Conservation (phyloP, 2,797 vertebrate genomes). For the Botia almorhae region DNA sequence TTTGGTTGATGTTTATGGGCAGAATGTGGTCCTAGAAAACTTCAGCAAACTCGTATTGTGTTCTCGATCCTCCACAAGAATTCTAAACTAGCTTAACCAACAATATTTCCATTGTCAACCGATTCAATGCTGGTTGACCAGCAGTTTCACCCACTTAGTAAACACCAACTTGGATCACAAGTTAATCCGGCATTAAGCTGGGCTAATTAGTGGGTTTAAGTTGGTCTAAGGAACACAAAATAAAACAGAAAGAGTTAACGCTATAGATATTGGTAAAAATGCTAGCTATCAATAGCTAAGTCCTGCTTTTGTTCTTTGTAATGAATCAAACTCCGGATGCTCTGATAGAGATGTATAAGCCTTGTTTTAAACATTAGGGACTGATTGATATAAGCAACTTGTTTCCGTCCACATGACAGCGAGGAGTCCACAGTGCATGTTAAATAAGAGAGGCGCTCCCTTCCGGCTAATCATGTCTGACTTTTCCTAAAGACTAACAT, state of each 20-base stretch:
- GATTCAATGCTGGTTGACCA: no score
- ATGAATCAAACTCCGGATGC: neutral
- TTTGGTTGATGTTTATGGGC: neutral
- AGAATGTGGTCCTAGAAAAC: neutral
- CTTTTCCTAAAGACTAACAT: neutral
- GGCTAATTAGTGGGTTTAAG: neutral
- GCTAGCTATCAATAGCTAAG: neutral
- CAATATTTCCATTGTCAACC: neutral
- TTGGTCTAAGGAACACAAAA: neutral
- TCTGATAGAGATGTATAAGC: neutral
- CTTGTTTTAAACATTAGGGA: constrained; percentile 8
- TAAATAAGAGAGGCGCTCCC: neutral
- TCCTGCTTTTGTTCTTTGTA: neutral
- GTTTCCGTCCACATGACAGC: neutral
- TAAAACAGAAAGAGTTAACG: neutral
- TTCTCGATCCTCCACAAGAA: no score
- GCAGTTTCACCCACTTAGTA: no score
- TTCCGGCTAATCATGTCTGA: neutral
- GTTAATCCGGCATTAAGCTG: no score
- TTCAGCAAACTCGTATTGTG: no score
- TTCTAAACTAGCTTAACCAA: neutral
- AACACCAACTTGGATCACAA: no score
- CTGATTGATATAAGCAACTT: neutral
- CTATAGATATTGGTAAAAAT: neutral
- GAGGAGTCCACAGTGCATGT: neutral